These are phyloP conservation scores for Pan troglodytes DNA, from an alignment of 2,113 vertebrate species.

Conservation along the genomic window NHGRI_mPanTro3-v2.1_pri NC_072413.2:68722001-68722500, in stretches of 20 bases:
- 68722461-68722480: slow-evolving; percentile 89
- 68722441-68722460: slow-evolving; percentile 88
- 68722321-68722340: neutral
- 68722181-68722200: neutral
- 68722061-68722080: neutral
- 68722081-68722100: neutral
- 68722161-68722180: neutral
- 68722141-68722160: fast-evolving
- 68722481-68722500: slow-evolving; percentile 93
- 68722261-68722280: neutral
- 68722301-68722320: neutral
- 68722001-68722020: neutral
- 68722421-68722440: slow-evolving; percentile 88
- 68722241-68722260: neutral
- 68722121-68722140: neutral
- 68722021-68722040: neutral
- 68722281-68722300: neutral
- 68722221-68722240: neutral
- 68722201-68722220: neutral
- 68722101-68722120: neutral
- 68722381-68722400: neutral
- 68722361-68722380: neutral
- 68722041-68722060: neutral
- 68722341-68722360: neutral
- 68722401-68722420: slow-evolving; percentile 81